Conservation (phyloP, 2,797 vertebrate species). For the Cossypha heuglini region DNA sequence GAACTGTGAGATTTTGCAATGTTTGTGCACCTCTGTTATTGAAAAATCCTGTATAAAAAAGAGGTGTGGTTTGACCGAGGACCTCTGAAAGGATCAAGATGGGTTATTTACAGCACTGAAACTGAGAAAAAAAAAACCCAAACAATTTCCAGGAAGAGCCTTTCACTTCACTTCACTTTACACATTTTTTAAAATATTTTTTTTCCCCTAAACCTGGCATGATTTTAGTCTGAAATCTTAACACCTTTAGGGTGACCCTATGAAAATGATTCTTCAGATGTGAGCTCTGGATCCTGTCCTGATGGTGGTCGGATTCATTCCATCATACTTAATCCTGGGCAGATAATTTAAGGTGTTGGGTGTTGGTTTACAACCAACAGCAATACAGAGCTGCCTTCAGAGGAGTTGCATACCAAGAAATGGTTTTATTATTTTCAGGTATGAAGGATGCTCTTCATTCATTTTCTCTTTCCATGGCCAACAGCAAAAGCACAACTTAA, state of each 20-base stretch:
- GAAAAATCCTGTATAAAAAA: neutral
- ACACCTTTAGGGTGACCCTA: neutral
- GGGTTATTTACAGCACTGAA: neutral
- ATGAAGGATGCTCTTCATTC: neutral
- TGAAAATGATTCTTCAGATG: neutral
- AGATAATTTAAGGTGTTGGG: neutral
- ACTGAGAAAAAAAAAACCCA: neutral
- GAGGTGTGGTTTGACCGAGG: neutral
- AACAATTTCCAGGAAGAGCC: neutral
- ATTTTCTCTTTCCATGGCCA: neutral
- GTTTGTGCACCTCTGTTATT: neutral
- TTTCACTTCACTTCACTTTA: neutral
- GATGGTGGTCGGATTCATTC: neutral
- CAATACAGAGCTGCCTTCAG: neutral
- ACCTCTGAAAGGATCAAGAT: neutral
- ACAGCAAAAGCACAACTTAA: neutral
- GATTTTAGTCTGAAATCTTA: neutral
- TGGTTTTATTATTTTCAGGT: neutral
- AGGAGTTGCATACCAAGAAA: neutral
- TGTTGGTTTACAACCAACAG: neutral
- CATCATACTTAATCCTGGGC: neutral
- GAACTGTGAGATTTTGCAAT: neutral
- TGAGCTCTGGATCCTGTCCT: neutral
- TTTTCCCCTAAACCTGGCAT: rapidly evolving
- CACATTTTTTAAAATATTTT: no score